A percentile compares a stretch with the other conserved stretches of the same genome.
Conservation (phyloP, 2,888 invertebrate species). For the Stegana nigrithorax region DNA sequence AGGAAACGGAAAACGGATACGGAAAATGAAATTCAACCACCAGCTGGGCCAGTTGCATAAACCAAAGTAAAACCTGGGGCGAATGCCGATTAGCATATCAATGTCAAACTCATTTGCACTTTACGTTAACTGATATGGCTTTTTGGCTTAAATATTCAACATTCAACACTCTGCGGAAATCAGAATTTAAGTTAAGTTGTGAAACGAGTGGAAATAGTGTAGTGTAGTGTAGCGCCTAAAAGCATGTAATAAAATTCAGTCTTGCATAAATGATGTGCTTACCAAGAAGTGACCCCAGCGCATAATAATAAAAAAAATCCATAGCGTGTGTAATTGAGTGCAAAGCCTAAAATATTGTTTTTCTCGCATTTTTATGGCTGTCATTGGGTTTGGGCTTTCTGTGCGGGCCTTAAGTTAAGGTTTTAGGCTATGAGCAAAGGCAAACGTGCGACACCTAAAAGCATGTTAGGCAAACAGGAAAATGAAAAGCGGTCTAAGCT, state of each 20-base stretch:
- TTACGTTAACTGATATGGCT: conserved; percentile 1
- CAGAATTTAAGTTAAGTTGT: not conserved
- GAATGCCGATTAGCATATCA: conserved; percentile 37
- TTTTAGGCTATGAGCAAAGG: too few species aligned
- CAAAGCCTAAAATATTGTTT: conserved; percentile 25
- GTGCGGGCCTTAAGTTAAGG: not conserved
- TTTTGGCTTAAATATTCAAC: not conserved
- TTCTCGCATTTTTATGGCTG: conserved; percentile 6
- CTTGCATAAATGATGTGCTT: not conserved
- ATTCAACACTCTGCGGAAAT: not conserved
- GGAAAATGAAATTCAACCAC: too few species aligned
- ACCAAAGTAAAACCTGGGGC: conserved; percentile 4
- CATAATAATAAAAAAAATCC: not conserved
- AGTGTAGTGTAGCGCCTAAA: not conserved
- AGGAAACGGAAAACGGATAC: too few species aligned
- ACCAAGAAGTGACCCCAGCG: not conserved
- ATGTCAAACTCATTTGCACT: not conserved
- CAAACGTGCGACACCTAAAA: conserved; percentile 2
- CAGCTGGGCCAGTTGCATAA: too few species aligned
- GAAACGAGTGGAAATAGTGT: not conserved
- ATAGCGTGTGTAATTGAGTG: conserved; percentile 38
- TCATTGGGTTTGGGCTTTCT: not conserved
- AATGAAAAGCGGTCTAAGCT: not conserved
- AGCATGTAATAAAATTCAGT: conserved; percentile 8
- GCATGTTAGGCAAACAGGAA: not conserved